Evolutionary conservation across 2,113 vertebrate species (phyloP).

Genomic region (Eulacestoma nigropectus): DNA sequence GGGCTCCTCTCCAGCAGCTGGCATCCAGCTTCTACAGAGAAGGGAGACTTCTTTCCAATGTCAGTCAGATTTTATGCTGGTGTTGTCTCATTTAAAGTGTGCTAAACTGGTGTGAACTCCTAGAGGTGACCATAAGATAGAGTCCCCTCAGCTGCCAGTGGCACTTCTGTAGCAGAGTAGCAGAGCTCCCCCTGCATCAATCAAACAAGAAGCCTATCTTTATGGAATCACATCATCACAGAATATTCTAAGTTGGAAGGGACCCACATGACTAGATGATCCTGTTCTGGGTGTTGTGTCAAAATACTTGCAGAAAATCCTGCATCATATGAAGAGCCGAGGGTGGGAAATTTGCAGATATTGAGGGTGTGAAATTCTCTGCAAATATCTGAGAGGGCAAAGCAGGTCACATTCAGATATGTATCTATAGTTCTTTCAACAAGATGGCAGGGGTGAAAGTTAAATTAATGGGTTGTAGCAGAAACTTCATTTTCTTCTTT

Average conservation of each 20-base stretch:
- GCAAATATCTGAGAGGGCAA: neutral
- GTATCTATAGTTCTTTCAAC: neutral
- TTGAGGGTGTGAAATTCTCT: neutral
- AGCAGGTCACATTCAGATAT: neutral
- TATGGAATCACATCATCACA: neutral
- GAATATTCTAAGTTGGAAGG: neutral
- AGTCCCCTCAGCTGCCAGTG: neutral
- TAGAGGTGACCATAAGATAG: neutral
- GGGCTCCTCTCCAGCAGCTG: neutral
- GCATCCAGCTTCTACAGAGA: neutral
- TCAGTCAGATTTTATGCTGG: neutral
- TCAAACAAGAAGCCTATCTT: neutral
- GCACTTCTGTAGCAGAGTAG: neutral
- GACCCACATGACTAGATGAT: neutral
- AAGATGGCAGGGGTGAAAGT: neutral
- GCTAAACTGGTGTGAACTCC: neutral
- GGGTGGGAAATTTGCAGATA: neutral
- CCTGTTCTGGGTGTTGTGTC: neutral
- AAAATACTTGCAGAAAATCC: neutral
- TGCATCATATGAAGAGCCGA: fast-evolving
- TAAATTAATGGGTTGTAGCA: neutral
- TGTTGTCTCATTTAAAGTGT: neutral
- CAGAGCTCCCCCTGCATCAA: neutral
- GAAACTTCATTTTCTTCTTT: neutral
- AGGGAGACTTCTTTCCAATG: neutral